Percentiles rank a stretch among this genome's conserved stretches.
Evolutionary conservation across 2,888 invertebrate genomes (phyloP).

Genomic region (Phortica okadai): DNA sequence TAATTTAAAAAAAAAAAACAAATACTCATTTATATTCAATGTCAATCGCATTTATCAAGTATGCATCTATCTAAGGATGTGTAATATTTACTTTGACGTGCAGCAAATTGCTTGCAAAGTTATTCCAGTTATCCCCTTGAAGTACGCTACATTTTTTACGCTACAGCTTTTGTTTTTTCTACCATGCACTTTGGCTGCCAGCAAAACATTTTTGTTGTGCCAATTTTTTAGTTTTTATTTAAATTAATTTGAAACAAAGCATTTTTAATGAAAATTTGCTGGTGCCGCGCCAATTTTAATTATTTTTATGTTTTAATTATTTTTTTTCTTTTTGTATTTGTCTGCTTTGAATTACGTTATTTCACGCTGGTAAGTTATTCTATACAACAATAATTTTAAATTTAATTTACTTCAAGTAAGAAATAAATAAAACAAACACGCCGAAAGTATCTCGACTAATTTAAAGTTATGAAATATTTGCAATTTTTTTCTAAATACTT

Average conservation of each 20-base stretch:
- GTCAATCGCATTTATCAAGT: conserved; percentile 17
- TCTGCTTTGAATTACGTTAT: background rate
- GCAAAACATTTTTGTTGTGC: conserved; percentile 11
- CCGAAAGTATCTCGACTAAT: too few species aligned
- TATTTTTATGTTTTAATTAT: background rate
- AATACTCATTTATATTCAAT: conserved; percentile 1
- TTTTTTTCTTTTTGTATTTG: background rate
- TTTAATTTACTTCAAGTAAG: too few species aligned
- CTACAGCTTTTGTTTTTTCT: too few species aligned
- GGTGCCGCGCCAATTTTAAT: background rate
- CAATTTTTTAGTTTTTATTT: conserved; percentile 26
- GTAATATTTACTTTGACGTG: too few species aligned
- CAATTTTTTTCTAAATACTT: too few species aligned
- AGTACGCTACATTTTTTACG: background rate
- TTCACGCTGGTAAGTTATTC: too few species aligned
- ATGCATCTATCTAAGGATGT: background rate
- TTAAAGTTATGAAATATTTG: too few species aligned
- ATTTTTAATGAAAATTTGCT: background rate
- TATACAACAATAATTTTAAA: too few species aligned
- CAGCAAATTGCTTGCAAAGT: background rate
- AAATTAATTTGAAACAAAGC: conserved; percentile 23
- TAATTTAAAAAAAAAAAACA: too few species aligned
- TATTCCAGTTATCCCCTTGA: background rate
- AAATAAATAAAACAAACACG: too few species aligned
- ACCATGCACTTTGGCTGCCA: background rate